These are phyloP conservation scores for Alexandromys oeconomus DNA, from an alignment of 2,797 vertebrate species.

Conservation along the genomic window DNA sequence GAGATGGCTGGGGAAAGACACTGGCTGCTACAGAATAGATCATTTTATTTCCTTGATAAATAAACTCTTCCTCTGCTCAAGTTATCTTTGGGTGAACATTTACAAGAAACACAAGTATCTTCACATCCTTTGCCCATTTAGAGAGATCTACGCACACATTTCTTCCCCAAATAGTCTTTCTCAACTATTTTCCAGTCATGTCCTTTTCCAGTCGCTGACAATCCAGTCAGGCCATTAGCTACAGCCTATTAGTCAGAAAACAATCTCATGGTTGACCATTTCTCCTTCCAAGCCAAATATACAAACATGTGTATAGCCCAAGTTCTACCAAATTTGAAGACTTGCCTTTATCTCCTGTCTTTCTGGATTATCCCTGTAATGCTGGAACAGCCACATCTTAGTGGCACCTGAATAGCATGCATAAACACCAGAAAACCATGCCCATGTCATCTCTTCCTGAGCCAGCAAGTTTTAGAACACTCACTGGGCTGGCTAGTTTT, in stretches of 20 bases:
- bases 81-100: neutral
- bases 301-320: neutral
- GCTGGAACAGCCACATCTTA: neutral
- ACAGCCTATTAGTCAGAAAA: neutral
- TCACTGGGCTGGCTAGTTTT: neutral
- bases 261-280: neutral
- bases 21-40: neutral
- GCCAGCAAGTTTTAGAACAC: neutral
- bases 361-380: neutral
- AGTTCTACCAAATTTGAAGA: neutral
- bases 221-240: neutral
- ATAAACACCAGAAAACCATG: neutral
- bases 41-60: neutral
- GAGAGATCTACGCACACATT: neutral
- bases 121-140: neutral
- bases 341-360: neutral
- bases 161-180: neutral
- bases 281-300: neutral
- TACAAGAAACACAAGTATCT: neutral
- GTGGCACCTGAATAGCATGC: too few species aligned
- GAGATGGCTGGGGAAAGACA: neutral
- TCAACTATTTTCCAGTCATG: neutral
- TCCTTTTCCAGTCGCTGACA: neutral
- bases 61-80: neutral
- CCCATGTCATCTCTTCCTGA: neutral